Evolutionary conservation across 2,888 invertebrate genomes (phyloP), one percentile per base, ranked within the genome.

Genomic region (Calameuta pallipes): DNA sequence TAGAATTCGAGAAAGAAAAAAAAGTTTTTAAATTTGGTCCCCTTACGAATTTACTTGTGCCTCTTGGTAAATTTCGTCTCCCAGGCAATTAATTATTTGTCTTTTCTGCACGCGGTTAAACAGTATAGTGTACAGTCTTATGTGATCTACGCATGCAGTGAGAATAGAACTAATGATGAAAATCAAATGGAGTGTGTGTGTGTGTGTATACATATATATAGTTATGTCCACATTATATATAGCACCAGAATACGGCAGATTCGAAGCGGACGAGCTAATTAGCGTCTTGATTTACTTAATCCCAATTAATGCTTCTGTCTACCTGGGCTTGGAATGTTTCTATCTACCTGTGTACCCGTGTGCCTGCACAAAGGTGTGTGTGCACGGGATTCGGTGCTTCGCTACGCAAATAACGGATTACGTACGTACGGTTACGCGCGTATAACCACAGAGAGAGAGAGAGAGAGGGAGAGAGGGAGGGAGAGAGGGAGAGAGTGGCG

Each of bases 211-310:
- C 9, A 56, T 23, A 23, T 23, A 56, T 56, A 56, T 15, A 56
- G 2, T 23, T 23, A 9, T 1, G 23, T 56, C 2, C 56, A 23
- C 23, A 56, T 56, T 56, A 23, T 23, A 56, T 56, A 56, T 23
- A 56, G 56, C 56, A 56, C 23, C 56, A 56, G 23, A 56, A 56
- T 56, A 23, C 56, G 23, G 56, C 23, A 9, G 79, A 73, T 80
- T 81, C 81, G 79, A 80, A 81, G 75, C 85, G 84, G 81, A 85
- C 89, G 88, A 89, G 91, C 91, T 91, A 91, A 91, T 91, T 91
- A 91, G 91, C 90, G 90, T 91, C 91, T 91, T 91, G 91, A 91
- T 91, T 91, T 91, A 91, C 91, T 91, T 91, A 91, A 91, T 91
- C 91, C 91, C 91, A 91, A 91, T 91, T 91, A 91, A 91, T 90